Evolutionary conservation across 2,797 vertebrate species (phyloP).

Genomic region (Bradypodion pumilum): DNA sequence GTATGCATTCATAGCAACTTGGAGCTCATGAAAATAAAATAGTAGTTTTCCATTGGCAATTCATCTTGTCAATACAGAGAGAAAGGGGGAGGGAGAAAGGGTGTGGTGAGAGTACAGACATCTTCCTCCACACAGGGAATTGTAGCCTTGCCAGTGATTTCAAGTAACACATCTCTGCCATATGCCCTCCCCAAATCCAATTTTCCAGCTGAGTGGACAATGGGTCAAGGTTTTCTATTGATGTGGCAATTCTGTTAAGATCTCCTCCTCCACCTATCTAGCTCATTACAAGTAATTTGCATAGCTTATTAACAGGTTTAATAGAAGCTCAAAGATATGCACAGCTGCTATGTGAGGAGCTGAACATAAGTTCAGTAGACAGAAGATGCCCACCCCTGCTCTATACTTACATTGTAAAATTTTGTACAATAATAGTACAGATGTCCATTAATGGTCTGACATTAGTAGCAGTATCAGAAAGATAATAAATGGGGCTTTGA

Average conservation of each 20-base stretch:
- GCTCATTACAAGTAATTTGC: slow-evolving; percentile 56
- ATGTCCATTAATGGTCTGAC: no score
- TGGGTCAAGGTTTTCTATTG: slow-evolving; percentile 43
- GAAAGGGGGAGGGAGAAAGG: no score
- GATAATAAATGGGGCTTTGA: not conserved
- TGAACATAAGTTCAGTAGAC: not conserved
- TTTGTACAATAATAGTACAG: not conserved
- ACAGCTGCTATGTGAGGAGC: slow-evolving; percentile 48
- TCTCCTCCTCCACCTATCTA: slow-evolving; percentile 43
- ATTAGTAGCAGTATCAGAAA: not conserved
- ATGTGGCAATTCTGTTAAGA: slow-evolving; percentile 70
- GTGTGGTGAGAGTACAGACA: not conserved
- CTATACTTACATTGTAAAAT: not conserved
- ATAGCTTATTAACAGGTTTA: slow-evolving; percentile 66
- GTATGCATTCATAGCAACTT: no score
- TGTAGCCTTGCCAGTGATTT: slow-evolving; percentile 2
- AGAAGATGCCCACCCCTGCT: not conserved
- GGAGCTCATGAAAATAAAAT: no score
- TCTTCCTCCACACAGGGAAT: slow-evolving; percentile 20
- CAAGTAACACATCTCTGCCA: slow-evolving; percentile 52
- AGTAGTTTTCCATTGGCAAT: no score
- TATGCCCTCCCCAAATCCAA: slow-evolving; percentile 64
- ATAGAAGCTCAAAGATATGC: slow-evolving; percentile 60
- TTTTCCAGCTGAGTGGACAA: slow-evolving; percentile 73
- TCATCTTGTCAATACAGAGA: no score